Base-by-base conservation (phyloP, 1,140 invertebrate species). In the Macrobrachium rosenbergii region DNA sequence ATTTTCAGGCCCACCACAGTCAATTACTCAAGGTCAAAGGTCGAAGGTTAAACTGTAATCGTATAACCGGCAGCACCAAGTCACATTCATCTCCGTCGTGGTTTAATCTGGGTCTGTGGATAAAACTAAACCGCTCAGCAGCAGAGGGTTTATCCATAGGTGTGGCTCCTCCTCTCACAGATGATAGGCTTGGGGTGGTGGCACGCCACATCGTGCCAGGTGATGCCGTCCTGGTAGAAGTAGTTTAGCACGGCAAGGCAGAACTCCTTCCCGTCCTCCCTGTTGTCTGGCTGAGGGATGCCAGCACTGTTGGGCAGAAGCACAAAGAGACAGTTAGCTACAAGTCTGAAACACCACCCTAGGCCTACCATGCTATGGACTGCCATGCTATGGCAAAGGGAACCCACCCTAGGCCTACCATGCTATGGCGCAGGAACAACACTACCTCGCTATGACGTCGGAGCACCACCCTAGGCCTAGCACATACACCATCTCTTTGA, bases 171-270 rank as follows among this genome's bases (percentile, higher is more conserved):
- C 64, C 64, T n/a, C 64, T 67, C 64, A 7, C 10, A 67, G 19
- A 67, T 28, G 64, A 67, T 67, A 10, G 64, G 64, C 64, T 67
- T 67, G 7, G 5, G 19, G 64, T 67, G 64, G 64, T 67, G 64
- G 17, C 64, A 7, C 8, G 64, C 64, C 7, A 67, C 64, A 16
- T 7, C 64, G 17, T 67, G 64, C 64, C 64, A 67, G 19, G 19
- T 67, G 64, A 67, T 67, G 17, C 64, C 64, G 64, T 67, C 64
- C 5, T 67, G 19, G 64, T 67, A 67, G 5, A 67, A 67, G 90
- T 96, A 94, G 91, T 96, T 96, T 52, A 96, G 92, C 72, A 96
- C 92, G 0, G 95, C 95, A 21, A 96, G 91, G 90, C 96, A 96
- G 91, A 96, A 96, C 91, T 96, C 96, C 21, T 95, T 95, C 81